Evolutionary conservation across 2,113 vertebrate species (phyloP), one percentile per base, ranked within the genome.

Genomic region (Corythaeola cristata): DNA sequence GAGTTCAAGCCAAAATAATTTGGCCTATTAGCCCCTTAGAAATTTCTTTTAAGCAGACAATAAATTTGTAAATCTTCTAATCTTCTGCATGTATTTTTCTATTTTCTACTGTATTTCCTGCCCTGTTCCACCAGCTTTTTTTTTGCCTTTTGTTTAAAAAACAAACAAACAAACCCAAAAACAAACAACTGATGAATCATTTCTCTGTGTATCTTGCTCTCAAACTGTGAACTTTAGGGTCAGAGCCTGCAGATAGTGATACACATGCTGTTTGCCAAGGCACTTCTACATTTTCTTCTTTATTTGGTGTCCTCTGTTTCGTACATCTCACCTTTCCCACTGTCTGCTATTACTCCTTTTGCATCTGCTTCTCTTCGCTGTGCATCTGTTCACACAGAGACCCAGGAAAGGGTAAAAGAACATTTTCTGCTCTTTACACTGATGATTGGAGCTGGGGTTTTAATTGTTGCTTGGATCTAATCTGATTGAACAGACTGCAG

Each of bases 401-500:
- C 68, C 47, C 44, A 75, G 24, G 62, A 75, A 53, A 24, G 53
- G 28, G 53, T 79, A 33, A 28, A 73, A 41, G 44, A 89, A 81
- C 28, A 3, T 75, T 79, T 69, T 89, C 87, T 79, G 77, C 66
- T 85, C 58, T 66, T 73, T 45, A 12, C 39, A 11, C 12, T 85
- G 90, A 32, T 87, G 60, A 23, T 1, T 33, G 28, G 56, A 85
- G 30, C 49, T 95, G 88, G 58, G 60, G 60, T 78, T 89, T 81
- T 53, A 87, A 73, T 85, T 82, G 82, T 58, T 75, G 68, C 53
- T 81, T 1, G 7, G 76, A 37, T 87, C 66, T 95, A 68, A 89
- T 96, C 94, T 93, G 94, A 93, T 97, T 24, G 94, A 96, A 55
- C 66, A 50, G 84, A 47, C 56, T 21, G 56, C 73, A 84, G 66